phyloP scores from a whole-genome alignment of 1,140 invertebrate genomes.

The Ectropis grisescens region DNA sequence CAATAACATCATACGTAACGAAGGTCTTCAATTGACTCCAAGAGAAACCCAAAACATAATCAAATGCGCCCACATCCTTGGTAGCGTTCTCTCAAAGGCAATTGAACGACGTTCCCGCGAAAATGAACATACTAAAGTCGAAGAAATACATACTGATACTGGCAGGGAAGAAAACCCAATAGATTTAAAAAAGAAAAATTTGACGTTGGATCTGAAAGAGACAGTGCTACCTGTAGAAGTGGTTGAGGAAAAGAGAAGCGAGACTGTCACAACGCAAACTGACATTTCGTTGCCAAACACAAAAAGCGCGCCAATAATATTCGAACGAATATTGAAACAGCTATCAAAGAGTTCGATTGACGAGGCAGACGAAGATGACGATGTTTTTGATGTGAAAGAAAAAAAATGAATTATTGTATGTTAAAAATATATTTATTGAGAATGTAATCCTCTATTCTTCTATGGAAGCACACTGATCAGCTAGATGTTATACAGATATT shows the following conservation, averaged over 20 bases:
- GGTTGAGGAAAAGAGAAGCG: constrained; percentile 40
- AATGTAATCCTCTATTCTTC: no score
- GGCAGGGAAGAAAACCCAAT: constrained; percentile 9
- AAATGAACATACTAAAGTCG: constrained; percentile 15
- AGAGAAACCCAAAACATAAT: constrained; percentile 53
- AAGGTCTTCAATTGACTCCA: constrained; percentile 44
- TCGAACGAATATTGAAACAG: constrained; percentile 54
- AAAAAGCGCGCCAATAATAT: constrained; percentile 56
- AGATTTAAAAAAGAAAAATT: constrained; percentile 33
- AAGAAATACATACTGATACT: constrained; percentile 15
- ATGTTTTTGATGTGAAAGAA: constrained; percentile 11
- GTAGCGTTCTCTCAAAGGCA: constrained; percentile 42
- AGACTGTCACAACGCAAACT: constrained; percentile 49
- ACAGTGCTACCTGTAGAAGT: constrained; percentile 33
- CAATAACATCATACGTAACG: constrained; percentile 43
- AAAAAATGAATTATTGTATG: constrained; percentile 5
- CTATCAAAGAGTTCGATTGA: constrained; percentile 45
- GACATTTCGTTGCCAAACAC: constrained; percentile 59
- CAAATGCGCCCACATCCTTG: constrained; percentile 53
- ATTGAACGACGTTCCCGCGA: constrained; percentile 40
- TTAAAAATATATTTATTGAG: no score
- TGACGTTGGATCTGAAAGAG: constrained; percentile 45
- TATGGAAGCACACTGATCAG: no score
- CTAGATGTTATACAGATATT: no score
- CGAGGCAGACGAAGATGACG: constrained; percentile 1